These are phyloP conservation scores for Ctenosaura bakeri DNA, from an alignment of 2,797 vertebrate genomes.

Conservation along the genomic window DNA sequence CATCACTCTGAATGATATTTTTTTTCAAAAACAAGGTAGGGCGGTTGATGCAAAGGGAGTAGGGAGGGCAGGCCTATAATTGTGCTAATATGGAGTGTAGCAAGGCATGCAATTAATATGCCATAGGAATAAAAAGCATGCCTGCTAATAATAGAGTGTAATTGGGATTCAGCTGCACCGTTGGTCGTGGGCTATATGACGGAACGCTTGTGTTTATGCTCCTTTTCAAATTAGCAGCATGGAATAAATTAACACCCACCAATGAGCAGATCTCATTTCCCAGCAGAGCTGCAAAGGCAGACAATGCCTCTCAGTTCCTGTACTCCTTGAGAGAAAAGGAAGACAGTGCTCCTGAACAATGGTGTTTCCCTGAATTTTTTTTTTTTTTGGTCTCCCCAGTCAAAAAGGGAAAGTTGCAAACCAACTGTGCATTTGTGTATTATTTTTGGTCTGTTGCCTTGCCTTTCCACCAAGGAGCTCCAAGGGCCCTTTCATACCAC, in stretches of 20 bases:
- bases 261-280: slow-evolving; percentile 59
- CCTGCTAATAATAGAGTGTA: slow-evolving; percentile 76
- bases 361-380: background rate
- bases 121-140: slow-evolving; percentile 78
- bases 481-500: too few species aligned
- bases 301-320: slow-evolving; percentile 66
- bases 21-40: background rate
- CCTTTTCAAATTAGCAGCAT: slow-evolving; percentile 80
- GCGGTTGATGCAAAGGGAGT: background rate
- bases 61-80: slow-evolving; percentile 72
- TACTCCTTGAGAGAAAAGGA: slow-evolving; percentile 35
- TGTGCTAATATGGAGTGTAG: slow-evolving; percentile 80
- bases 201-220: slow-evolving; percentile 72
- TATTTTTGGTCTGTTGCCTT: too few species aligned
- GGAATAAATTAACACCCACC: slow-evolving; percentile 75
- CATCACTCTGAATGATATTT: background rate
- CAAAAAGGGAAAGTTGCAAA: too few species aligned
- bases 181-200: slow-evolving; percentile 64
- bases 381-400: too few species aligned
- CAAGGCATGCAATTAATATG: slow-evolving; percentile 81
- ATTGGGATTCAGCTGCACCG: slow-evolving; percentile 76
- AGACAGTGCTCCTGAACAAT: background rate
- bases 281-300: slow-evolving; percentile 63
- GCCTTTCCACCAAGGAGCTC: too few species aligned
- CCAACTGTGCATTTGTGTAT: too few species aligned